A percentile compares a stretch with the other conserved stretches of the same genome.
These are phyloP conservation scores for Xestia c-nigrum DNA, from an alignment of 2,888 invertebrate genomes.

Conservation along the genomic window DNA sequence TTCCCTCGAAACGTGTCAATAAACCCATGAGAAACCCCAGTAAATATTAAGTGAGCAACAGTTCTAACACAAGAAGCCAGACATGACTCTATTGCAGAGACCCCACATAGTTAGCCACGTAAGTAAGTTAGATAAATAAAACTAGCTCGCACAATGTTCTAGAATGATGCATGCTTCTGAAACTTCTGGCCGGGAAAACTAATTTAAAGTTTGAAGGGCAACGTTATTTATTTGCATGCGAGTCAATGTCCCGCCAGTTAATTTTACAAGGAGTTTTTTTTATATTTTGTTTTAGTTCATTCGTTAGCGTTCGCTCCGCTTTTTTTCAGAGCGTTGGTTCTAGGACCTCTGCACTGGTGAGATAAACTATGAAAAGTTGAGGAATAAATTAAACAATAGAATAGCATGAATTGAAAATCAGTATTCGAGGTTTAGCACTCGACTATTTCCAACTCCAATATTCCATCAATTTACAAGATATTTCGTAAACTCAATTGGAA, in stretches of 20 bases:
- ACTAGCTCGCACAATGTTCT: constrained; percentile 67
- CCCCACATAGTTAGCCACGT: constrained; percentile 43
- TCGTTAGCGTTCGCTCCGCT: constrained; percentile 36
- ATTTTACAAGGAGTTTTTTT: constrained; percentile 53
- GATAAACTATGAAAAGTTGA: no score
- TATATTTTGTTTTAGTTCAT: constrained; percentile 31
- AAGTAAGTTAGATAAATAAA: constrained; percentile 66
- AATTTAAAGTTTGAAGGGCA: constrained; percentile 80
- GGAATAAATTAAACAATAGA: no score
- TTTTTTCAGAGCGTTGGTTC: no score
- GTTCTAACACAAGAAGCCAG: constrained; percentile 26
- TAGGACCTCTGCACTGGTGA: no score
- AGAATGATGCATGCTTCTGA: constrained; percentile 75
- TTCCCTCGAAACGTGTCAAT: neutral
- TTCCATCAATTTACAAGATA: no score
- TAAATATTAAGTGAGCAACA: constrained; percentile 15
- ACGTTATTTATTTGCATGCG: constrained; percentile 72
- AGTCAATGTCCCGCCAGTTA: constrained; percentile 56
- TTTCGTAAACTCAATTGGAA: no score
- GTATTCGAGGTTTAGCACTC: no score
- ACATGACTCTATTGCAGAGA: constrained; percentile 24
- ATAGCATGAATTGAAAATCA: no score
- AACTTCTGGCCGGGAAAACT: constrained; percentile 72
- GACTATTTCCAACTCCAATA: no score
- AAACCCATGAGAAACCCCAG: neutral